phyloP scores from a whole-genome alignment of 2,113 vertebrate genomes.

The Chaetodon trifascialis region DNA sequence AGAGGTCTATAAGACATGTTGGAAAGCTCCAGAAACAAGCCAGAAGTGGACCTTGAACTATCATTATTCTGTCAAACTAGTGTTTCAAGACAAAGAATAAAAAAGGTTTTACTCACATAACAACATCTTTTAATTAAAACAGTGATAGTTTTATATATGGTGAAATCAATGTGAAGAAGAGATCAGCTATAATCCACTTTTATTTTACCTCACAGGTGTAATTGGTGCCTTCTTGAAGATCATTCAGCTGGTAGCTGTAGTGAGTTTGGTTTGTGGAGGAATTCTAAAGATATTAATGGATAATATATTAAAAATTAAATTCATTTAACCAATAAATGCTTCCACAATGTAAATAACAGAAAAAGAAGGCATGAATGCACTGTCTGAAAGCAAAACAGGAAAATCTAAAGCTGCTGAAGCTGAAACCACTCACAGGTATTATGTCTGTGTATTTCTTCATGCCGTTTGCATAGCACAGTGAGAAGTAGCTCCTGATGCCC shows the following conservation, averaged over 20 bases:
- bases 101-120: background rate
- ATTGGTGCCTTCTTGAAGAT: conserved; percentile 76
- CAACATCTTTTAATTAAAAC: background rate
- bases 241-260: conserved; percentile 74
- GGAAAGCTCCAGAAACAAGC: background rate
- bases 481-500: conserved; percentile 82
- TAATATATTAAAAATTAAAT: background rate
- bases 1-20: too few species aligned
- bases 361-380: background rate
- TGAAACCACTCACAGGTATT: conserved; percentile 71
- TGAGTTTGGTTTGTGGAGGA: conserved; percentile 74
- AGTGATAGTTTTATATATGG: background rate
- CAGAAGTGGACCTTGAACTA: background rate
- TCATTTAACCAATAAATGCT: background rate
- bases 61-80: background rate
- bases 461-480: conserved; percentile 71
- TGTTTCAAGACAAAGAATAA: background rate
- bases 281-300: conserved; percentile 64
- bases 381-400: background rate
- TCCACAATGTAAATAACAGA: background rate
- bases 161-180: background rate
- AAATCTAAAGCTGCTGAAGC: background rate
- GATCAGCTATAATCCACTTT: background rate
- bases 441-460: conserved; percentile 72
- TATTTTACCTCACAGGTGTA: conserved; percentile 84